Conservation (phyloP, 2,888 invertebrate species). For the Plebejus melissa region DNA sequence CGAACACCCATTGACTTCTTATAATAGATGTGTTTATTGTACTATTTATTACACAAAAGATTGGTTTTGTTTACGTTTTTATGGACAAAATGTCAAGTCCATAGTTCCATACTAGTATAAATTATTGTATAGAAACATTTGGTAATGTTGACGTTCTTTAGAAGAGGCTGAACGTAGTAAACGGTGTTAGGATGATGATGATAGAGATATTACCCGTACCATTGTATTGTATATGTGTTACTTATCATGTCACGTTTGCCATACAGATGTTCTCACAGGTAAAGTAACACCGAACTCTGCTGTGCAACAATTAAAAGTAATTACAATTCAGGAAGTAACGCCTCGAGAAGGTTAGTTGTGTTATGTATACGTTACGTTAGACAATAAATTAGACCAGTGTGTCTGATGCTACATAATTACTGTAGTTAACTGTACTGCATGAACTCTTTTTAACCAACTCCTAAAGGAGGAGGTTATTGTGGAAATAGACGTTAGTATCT, state of each 20-base stretch:
- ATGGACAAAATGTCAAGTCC: no score
- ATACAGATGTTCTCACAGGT: background rate
- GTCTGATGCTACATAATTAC: background rate
- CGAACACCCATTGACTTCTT: background rate
- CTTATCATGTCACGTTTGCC: no score
- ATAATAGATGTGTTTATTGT: background rate
- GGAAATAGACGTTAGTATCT: no score
- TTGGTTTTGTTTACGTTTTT: background rate
- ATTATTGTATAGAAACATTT: no score
- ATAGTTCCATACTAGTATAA: no score
- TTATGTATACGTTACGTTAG: background rate
- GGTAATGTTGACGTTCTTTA: no score
- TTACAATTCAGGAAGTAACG: conserved; percentile 5
- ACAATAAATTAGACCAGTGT: background rate
- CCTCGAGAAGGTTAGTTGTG: background rate
- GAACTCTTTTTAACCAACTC: background rate
- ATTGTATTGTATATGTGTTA: no score
- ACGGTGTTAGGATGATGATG: no score
- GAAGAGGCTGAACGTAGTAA: no score
- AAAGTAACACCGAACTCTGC: background rate
- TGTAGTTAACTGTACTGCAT: background rate
- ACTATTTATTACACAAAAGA: background rate
- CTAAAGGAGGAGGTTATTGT: background rate
- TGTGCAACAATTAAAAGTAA: background rate
- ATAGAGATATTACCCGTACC: no score